phyloP scores from a whole-genome alignment of 2,113 vertebrate species.

The Pangasianodon gigas region DNA sequence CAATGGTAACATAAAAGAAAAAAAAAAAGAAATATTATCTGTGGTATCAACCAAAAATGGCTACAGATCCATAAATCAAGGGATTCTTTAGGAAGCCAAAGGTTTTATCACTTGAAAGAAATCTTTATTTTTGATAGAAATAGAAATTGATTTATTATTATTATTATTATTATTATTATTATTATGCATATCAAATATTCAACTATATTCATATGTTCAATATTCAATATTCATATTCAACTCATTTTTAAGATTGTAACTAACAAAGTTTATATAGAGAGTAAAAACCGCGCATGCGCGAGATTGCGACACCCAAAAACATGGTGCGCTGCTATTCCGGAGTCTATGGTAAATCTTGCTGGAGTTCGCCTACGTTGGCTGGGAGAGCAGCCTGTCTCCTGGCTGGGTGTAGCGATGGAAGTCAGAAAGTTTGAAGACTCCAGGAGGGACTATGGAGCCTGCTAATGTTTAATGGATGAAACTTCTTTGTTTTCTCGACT shows the following conservation, averaged over 20 bases:
- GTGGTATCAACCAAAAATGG: not conserved
- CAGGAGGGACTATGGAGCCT: not conserved
- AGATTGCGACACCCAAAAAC: not conserved
- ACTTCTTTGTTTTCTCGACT: not conserved
- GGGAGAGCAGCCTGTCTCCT: not conserved
- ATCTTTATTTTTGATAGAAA: no score
- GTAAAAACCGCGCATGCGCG: not conserved
- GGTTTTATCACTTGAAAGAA: no score
- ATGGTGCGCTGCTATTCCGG: not conserved
- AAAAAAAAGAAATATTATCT: not conserved
- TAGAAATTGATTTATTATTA: not conserved
- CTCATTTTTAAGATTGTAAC: not conserved
- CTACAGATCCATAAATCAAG: not conserved
- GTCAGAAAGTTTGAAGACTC: slow-evolving; percentile 36
- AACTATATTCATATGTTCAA: no score
- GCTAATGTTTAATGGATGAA: not conserved
- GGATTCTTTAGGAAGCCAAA: not conserved
- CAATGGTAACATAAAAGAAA: not conserved
- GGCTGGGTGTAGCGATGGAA: slow-evolving; percentile 28
- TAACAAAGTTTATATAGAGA: no score
- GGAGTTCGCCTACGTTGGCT: slow-evolving; percentile 30
- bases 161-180: no score
- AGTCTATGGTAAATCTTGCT: slow-evolving; percentile 41
- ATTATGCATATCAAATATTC: no score
- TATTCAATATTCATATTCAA: not conserved